Evolutionary conservation across 2,797 vertebrate species (phyloP), one percentile per base, ranked within the genome.

Genomic region (Poecilia picta): DNA sequence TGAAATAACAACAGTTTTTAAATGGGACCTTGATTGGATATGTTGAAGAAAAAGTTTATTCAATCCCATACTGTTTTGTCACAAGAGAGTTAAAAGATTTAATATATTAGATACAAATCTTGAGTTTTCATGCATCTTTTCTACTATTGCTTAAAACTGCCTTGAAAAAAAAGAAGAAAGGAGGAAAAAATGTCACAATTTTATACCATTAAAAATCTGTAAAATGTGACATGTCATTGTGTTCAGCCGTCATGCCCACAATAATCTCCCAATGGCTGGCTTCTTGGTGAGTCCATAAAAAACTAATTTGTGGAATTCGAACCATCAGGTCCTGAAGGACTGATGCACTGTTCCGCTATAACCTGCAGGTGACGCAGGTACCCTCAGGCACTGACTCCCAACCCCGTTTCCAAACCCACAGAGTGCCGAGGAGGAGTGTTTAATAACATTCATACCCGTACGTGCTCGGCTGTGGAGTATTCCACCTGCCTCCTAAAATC

Each of bases 21-120:
- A 57, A 66, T 49, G 1, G 45, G 43, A 76, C 16, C 46, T 15
- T 3, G 45, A 64, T n/a, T 70, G 39, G 0, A 28, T 47, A 43
- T 71, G 81, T 72, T 10, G 55, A 77, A 73, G 4, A 64, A 75
- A 47, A 16, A 41, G 23, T 41, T 45, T 77, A n/a, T 74, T 59
- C 68, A 57, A 55, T n/a, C 49, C 31, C 16, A 47, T 20, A 10
- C 1, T 28, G 16, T 41, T 25, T 25, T 39, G 39, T 66, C 64
- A 25, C 66, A 6, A 25, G 8, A 25, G 10, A 70, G 13, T 28
- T 45, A 45, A 71, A 45, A n/a, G 5, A n/a, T 25, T 28, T 71
- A 1, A 68, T 16, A 46, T n/a, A 6, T 68, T 68, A 13, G 20
- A 33, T 64, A 36, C 8, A 36, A 23, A 36, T 36, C 31, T 62